Conservation (phyloP, 2,113 vertebrate species). For the Ameiurus melas region DNA sequence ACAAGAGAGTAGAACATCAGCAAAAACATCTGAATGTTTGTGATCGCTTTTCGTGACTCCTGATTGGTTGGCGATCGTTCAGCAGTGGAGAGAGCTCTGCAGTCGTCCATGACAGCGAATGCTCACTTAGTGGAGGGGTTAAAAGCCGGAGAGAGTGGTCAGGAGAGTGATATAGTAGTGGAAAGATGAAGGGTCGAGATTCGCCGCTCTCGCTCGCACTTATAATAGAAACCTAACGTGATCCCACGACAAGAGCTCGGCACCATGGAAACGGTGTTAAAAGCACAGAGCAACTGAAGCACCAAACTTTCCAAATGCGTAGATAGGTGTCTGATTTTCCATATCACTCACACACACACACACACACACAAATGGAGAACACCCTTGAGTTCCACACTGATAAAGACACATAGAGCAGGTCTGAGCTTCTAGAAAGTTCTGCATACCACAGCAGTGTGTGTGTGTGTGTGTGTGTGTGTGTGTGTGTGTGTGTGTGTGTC, state of each 20-base stretch:
- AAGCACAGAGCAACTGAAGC: slow-evolving; percentile 23
- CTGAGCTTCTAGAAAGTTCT: neutral
- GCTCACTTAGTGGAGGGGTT: neutral
- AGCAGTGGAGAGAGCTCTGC: neutral
- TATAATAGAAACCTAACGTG: slow-evolving; percentile 54
- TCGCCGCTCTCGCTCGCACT: neutral
- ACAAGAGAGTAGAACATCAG: too few species aligned
- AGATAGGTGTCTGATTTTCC: neutral
- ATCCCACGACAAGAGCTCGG: slow-evolving; percentile 40
- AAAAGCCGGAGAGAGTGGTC: slow-evolving; percentile 2
- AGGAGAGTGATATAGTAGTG: slow-evolving; percentile 30
- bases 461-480: neutral
- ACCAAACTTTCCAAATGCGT: neutral
- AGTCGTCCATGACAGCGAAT: neutral
- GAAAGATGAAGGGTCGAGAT: slow-evolving; percentile 28
- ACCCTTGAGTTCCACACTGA: neutral
- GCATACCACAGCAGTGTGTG: neutral
- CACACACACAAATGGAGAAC: neutral
- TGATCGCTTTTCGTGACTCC: neutral
- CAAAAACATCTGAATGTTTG: neutral
- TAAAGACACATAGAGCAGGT: neutral
- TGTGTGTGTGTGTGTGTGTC: neutral
- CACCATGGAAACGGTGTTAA: neutral
- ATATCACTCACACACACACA: neutral
- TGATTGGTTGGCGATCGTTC: neutral